phyloP scores from a whole-genome alignment of 2,113 vertebrate species.

The Takifugu bimaculatus region DNA sequence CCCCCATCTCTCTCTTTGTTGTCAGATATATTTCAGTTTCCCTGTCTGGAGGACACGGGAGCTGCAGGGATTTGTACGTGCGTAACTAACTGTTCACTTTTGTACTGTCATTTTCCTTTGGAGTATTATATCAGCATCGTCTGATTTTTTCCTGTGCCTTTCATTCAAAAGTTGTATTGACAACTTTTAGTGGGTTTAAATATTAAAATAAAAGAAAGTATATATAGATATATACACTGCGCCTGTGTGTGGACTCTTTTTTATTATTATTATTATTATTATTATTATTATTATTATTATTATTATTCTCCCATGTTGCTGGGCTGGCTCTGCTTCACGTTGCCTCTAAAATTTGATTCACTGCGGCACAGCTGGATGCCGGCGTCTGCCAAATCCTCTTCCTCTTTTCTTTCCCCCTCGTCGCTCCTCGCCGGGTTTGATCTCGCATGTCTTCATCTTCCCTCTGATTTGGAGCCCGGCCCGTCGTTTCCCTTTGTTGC shows the following conservation, averaged over 20 bases:
- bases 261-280: background rate
- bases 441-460: slow-evolving; percentile 50
- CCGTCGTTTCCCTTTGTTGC: slow-evolving; percentile 18
- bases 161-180: slow-evolving; percentile 93
- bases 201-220: slow-evolving; percentile 86
- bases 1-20: slow-evolving; percentile 49
- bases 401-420: slow-evolving; percentile 19
- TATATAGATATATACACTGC: slow-evolving; percentile 59
- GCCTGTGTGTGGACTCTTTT: slow-evolving; percentile 52
- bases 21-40: slow-evolving; percentile 62
- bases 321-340: slow-evolving; percentile 21
- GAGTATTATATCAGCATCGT: slow-evolving; percentile 93
- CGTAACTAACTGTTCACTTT: slow-evolving; percentile 87
- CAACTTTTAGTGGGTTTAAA: slow-evolving; percentile 96
- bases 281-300: background rate
- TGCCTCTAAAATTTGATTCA: slow-evolving; percentile 36
- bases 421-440: slow-evolving; percentile 34
- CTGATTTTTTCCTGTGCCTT: slow-evolving; percentile 99
- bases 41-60: slow-evolving; percentile 62
- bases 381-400: slow-evolving; percentile 41
- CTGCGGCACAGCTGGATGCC: slow-evolving; percentile 51
- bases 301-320: slow-evolving; percentile 19
- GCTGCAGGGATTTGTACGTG: slow-evolving; percentile 84
- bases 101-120: slow-evolving; percentile 93
- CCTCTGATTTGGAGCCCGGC: slow-evolving; percentile 40